Percentiles rank a stretch among this genome's conserved stretches.
Evolutionary conservation across 2,797 vertebrate genomes (phyloP).

Genomic region (Threskiornis aethiopicus): DNA sequence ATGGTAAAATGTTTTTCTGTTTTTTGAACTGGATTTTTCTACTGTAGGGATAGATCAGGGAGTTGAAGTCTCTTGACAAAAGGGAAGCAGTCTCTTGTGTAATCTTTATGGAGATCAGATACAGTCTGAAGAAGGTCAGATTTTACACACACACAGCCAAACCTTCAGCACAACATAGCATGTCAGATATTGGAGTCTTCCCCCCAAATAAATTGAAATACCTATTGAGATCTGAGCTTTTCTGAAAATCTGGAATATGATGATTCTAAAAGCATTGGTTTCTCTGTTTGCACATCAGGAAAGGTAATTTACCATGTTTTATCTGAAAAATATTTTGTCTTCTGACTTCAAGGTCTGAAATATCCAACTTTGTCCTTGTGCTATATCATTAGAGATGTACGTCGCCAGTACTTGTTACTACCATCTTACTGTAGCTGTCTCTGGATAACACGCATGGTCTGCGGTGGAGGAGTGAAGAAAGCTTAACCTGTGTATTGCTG

Average conservation of each 20-base stretch:
- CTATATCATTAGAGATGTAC: accelerated
- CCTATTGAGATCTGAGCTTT: background rate
- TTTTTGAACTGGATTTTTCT: background rate
- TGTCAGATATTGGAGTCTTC: background rate
- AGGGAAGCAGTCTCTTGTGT: background rate
- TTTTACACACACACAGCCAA: background rate
- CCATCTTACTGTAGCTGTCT: background rate
- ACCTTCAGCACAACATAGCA: background rate
- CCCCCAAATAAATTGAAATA: background rate
- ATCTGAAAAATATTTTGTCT: background rate
- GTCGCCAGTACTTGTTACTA: accelerated
- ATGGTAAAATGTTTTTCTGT: background rate
- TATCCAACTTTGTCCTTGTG: background rate
- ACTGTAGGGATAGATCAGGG: background rate
- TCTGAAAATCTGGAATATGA: background rate
- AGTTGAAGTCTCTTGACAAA: background rate
- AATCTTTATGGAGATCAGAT: background rate
- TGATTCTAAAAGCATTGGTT: background rate
- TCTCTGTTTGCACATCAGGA: background rate
- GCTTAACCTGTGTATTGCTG: accelerated
- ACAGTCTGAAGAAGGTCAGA: background rate
- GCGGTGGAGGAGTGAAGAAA: background rate
- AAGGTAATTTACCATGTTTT: background rate
- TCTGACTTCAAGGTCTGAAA: background rate
- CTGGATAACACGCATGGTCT: accelerated